A percentile compares a stretch with the other conserved stretches of the same genome.
Evolutionary conservation across 2,113 vertebrate genomes (phyloP).

Genomic region (Bambusicola thoracicus): DNA sequence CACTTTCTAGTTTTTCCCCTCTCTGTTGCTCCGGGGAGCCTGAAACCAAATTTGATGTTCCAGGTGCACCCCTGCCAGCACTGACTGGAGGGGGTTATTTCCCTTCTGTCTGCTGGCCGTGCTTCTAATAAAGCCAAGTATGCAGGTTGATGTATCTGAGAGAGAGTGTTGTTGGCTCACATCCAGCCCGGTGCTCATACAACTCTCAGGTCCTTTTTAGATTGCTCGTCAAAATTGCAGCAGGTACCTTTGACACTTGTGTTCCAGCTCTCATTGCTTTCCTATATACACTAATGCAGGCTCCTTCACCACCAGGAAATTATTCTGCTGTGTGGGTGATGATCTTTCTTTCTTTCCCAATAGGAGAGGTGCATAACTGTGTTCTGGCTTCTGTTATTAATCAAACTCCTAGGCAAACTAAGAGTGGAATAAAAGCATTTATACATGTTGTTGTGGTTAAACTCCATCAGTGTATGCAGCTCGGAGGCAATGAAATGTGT

Average conservation of each 20-base stretch:
- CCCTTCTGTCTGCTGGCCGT: background rate
- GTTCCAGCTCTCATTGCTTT: background rate
- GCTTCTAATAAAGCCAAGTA: background rate
- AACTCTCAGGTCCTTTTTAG: background rate
- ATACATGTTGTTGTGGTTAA: slow-evolving; percentile 58
- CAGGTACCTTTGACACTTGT: background rate
- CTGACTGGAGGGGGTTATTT: background rate
- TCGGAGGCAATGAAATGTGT: slow-evolving; percentile 60
- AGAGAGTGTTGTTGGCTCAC: background rate
- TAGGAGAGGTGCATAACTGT: slow-evolving; percentile 39
- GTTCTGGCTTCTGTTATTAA: slow-evolving; percentile 57
- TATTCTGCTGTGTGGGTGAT: background rate
- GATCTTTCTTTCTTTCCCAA: slow-evolving; percentile 26
- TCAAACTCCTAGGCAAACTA: slow-evolving; percentile 37
- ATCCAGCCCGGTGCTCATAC: background rate
- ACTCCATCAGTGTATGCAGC: slow-evolving; percentile 51
- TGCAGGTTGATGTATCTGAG: background rate
- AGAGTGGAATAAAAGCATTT: slow-evolving; percentile 33
- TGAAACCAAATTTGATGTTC: background rate
- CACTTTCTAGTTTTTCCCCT: background rate
- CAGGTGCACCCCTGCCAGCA: background rate
- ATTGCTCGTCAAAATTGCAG: background rate
- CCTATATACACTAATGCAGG: background rate
- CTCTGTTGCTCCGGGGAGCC: background rate
- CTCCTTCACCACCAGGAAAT: background rate